Evolutionary conservation across 2,113 vertebrate species (phyloP).

Genomic region (Istiophorus platypterus): DNA sequence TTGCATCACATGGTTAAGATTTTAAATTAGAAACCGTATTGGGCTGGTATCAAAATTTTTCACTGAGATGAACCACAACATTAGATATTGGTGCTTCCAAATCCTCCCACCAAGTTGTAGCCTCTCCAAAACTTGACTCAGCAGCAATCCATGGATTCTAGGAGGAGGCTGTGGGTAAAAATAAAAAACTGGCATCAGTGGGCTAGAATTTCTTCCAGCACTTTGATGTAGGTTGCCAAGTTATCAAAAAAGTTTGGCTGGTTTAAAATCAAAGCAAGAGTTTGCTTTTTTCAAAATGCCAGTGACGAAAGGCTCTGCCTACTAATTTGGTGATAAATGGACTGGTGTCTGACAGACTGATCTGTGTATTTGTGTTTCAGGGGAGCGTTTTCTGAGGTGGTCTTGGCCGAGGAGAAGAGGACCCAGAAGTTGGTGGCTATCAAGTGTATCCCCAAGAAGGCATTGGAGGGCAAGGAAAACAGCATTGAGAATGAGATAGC

Average conservation of each 20-base stretch:
- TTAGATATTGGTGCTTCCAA: constrained; percentile 31
- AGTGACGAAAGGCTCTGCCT: not conserved
- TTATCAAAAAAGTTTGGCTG: constrained; percentile 2
- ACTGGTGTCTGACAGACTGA: constrained; percentile 7
- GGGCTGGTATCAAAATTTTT: not conserved
- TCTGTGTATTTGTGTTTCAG: constrained; percentile 81
- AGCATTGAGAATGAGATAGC: constrained; percentile 99
- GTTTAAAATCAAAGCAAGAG: constrained; percentile 36
- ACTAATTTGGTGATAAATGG: constrained; percentile 22
- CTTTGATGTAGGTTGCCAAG: not conserved
- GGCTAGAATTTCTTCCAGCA: constrained; percentile 14
- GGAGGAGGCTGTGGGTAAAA: constrained; percentile 50
- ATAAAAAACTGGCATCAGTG: constrained; percentile 52
- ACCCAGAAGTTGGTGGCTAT: constrained; percentile 94
- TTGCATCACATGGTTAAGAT: constrained; percentile 14
- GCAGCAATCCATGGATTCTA: constrained; percentile 25
- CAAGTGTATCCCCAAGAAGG: constrained; percentile 98
- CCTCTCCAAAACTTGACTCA: constrained; percentile 52
- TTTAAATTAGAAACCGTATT: constrained; percentile 4
- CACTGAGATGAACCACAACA: constrained; percentile 3
- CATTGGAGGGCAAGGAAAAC: constrained; percentile 95
- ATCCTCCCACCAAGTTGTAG: constrained; percentile 41
- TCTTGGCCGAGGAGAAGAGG: constrained; percentile 94
- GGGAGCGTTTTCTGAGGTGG: constrained; percentile 97
- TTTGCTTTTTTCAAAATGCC: constrained; percentile 1